These are phyloP conservation scores for Nematostella vectensis DNA, from an alignment of 92 coral and sea anemone species.

Conservation along the genomic window DNA sequence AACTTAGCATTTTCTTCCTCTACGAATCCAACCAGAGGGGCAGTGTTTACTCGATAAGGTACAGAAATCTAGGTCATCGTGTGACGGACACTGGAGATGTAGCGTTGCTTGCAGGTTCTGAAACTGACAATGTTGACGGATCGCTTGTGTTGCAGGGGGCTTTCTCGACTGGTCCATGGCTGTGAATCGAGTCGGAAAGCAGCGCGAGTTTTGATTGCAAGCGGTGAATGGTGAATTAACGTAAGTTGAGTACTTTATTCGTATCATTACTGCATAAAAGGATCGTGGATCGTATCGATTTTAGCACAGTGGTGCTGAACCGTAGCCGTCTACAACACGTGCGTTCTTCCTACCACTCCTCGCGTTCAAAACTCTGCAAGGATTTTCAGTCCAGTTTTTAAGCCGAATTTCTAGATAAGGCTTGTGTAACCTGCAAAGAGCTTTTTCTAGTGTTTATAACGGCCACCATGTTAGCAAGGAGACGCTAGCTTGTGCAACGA, in stretches of 20 bases:
- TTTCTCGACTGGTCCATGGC: constrained; percentile 20
- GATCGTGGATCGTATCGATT: constrained; percentile 77
- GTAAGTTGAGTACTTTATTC: constrained; percentile 99
- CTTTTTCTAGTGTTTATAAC: constrained; percentile 3
- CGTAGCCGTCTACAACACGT: constrained; percentile 80
- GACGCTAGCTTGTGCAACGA: no score
- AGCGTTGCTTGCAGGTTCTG: constrained; percentile 7
- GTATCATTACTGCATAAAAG: constrained; percentile 76
- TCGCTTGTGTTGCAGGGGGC: constrained; percentile 51
- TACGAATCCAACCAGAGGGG: constrained; percentile 65
- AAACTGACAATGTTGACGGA: constrained; percentile 33
- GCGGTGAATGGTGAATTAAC: constrained; percentile 99
- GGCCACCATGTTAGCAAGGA: no score
- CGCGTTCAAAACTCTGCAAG: constrained; percentile 8
- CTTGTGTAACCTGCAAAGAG: not conserved
- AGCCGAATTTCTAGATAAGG: no score
- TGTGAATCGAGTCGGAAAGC: constrained; percentile 92
- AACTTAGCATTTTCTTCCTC: constrained; percentile 82
- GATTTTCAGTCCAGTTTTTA: no score
- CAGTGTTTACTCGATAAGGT: constrained; percentile 69
- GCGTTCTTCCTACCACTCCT: constrained; percentile 39
- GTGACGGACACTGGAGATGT: constrained; percentile 26
- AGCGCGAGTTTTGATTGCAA: constrained; percentile 99
- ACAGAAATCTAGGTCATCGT: constrained; percentile 53
- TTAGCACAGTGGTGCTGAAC: constrained; percentile 53